Conservation (phyloP, 1,140 invertebrate species). For the Oryctes rhinoceros region DNA sequence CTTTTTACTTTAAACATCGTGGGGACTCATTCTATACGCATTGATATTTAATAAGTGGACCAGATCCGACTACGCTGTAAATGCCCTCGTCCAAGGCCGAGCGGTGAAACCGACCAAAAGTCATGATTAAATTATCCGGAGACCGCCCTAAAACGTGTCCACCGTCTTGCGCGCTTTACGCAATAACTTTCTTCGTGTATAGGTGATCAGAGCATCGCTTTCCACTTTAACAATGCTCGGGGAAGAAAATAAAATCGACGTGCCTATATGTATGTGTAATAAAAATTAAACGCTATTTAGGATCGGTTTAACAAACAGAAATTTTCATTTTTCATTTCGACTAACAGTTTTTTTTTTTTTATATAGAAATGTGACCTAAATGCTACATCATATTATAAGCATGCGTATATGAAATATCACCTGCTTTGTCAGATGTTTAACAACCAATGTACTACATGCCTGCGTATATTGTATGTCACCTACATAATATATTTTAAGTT, state of each 20-base stretch:
- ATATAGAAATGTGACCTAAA: neutral
- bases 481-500: constrained; percentile 1
- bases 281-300: neutral
- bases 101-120: constrained; percentile 32
- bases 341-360: neutral
- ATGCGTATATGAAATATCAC: neutral
- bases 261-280: neutral
- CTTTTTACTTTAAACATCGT: neutral
- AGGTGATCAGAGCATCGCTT: neutral
- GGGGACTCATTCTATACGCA: neutral
- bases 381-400: neutral
- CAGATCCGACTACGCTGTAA: constrained; percentile 43
- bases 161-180: constrained; percentile 32
- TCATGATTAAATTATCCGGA: constrained; percentile 1
- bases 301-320: neutral
- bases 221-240: neutral
- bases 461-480: neutral
- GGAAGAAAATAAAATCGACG: neutral
- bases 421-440: constrained; percentile 13
- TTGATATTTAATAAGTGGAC: constrained; percentile 40
- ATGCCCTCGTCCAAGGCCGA: constrained; percentile 44
- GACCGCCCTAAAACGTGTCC: constrained; percentile 32
- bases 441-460: neutral
- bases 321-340: neutral
- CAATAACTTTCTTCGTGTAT: constrained; percentile 39